Evolutionary conservation across 23 tunicate genomes (phyloP), one percentile per base, ranked within the genome.

Genomic region (Halocynthia aurantium): DNA sequence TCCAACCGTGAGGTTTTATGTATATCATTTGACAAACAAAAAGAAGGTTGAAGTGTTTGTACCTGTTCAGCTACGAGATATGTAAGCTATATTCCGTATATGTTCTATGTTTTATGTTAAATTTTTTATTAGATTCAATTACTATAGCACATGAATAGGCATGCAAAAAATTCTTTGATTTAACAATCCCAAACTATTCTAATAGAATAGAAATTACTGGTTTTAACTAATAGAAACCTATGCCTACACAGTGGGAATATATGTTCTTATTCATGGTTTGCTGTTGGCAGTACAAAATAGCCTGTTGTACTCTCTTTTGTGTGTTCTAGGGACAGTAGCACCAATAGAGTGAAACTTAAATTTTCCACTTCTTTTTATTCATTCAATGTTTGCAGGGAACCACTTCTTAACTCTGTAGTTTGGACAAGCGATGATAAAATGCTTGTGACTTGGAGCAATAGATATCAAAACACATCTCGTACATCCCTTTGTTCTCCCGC

Each of bases 391-490:
- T 67, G 12, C 76, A 72, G 76, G 55, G 56, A 74, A 51, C 78
- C 78, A 44, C 8, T 74, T 8, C 56, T 74, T n/a, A 74, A 74
- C 57, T 54, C 64, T 54, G 13, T 74, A 8, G 78, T 74, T 8
- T 74, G 78, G 78, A 18, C 62, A 10, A 50, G 20, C 62, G 78
- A 53, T 21, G 13, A 52, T 20, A 21, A 22, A 7, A n/a, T n/a
- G 8, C 78, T 74, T 21, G 57, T 74, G 31, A 54, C 78, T 8
- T 74, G 78, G 78, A 54, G 56, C 22, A 74, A 74, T 74, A 62
- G 78, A 10, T 74, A 74, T 54, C 78, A 74, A 54, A 74, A 74
- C 56, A 52, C 56, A 7, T 74, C 78, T 12, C 49, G 20, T 8
- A 54, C 56, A 7, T 53, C 64, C 5, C 31, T 54, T 56, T 74